A percentile compares a stretch with the other conserved stretches of the same genome.
phyloP scores from a whole-genome alignment of 2,113 vertebrate genomes.

The Hippocampus comes region DNA sequence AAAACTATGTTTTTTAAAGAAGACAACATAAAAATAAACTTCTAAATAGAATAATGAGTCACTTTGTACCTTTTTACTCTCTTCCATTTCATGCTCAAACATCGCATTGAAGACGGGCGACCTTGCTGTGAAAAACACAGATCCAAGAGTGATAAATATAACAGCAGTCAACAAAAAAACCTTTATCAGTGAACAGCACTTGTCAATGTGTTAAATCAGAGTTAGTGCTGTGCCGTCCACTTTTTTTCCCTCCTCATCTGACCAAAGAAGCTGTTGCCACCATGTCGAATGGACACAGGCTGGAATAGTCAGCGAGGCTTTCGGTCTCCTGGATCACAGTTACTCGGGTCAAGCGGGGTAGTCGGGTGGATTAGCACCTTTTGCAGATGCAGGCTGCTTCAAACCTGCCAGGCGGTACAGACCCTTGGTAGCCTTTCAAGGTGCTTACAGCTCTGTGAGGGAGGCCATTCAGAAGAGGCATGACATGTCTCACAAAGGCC shows the following conservation, averaged over 20 bases:
- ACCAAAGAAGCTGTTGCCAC: conserved; percentile 32
- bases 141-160: conserved; percentile 12
- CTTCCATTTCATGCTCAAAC: conserved; percentile 99
- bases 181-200: neutral
- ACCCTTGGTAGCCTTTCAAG: conserved; percentile 33
- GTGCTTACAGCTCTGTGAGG: conserved; percentile 28
- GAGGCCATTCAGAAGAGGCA: conserved; percentile 29
- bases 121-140: conserved; percentile 74
- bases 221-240: conserved; percentile 28
- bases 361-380: conserved; percentile 48
- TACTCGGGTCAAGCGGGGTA: conserved; percentile 48
- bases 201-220: conserved; percentile 2
- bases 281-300: conserved; percentile 47
- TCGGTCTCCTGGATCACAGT: conserved; percentile 49
- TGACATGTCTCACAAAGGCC: conserved; percentile 16
- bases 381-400: conserved; percentile 32
- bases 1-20: neutral
- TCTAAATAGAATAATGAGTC: neutral
- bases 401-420: conserved; percentile 34
- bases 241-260: conserved; percentile 10
- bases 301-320: conserved; percentile 31
- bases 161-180: neutral
- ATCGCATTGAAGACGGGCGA: conserved; percentile 97
- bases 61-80: conserved; percentile 89
- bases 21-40: neutral